These are phyloP conservation scores for Mastacembelus armatus DNA, from an alignment of 2,797 vertebrate species.

Conservation along the genomic window DNA sequence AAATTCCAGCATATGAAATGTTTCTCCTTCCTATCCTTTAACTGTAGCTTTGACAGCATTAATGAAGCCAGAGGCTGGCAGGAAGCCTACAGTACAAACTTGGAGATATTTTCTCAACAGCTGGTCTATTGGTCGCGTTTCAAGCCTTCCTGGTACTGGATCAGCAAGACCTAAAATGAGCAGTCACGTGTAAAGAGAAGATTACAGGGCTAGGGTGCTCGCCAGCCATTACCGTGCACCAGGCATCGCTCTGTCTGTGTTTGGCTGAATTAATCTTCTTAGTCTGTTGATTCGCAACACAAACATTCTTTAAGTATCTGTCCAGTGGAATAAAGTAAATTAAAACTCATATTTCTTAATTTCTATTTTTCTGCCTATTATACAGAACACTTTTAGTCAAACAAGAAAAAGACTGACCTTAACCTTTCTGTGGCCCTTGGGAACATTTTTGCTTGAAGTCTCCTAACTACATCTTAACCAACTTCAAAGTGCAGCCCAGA, in stretches of 20 bases:
- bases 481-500: neutral
- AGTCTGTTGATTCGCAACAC: neutral
- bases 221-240: neutral
- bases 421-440: neutral
- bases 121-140: neutral
- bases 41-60: conserved; percentile 13
- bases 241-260: neutral
- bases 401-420: neutral
- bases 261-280: neutral
- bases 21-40: neutral
- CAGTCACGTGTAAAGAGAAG: conserved; percentile 19
- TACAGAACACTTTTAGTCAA: no score
- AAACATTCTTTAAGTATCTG: neutral
- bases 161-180: conserved; percentile 23
- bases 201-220: conserved; percentile 21
- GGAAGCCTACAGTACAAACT: neutral
- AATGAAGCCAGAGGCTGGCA: conserved; percentile 6
- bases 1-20: conserved; percentile 1
- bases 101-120: neutral
- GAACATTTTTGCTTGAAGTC: neutral
- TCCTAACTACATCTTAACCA: neutral
- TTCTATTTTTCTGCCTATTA: no score
- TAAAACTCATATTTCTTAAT: no score
- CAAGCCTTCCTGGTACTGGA: conserved; percentile 1
- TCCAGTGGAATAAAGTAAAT: neutral